phyloP scores from a whole-genome alignment of 2,797 vertebrate species.

The Cephalopachus bancanus region DNA sequence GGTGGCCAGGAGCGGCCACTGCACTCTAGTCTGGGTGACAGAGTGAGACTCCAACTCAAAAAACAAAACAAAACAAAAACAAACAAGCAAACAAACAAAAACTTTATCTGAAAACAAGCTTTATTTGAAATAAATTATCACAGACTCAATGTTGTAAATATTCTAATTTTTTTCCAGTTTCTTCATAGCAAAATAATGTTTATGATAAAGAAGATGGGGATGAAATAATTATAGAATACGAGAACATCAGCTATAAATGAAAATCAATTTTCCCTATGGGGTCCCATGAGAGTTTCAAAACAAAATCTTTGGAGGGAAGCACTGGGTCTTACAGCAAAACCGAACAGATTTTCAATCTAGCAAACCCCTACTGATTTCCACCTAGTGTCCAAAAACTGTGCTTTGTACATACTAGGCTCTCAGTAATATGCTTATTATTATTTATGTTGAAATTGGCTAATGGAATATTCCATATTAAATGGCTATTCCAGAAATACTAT shows the following conservation, averaged over 20 bases:
- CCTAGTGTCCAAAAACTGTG: background rate
- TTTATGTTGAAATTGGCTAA: background rate
- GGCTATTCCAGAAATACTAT: background rate
- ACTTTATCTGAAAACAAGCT: background rate
- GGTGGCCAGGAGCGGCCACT: too few species aligned
- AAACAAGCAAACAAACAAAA: too few species aligned
- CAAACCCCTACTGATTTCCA: background rate
- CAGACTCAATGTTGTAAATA: background rate
- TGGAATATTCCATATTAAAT: background rate
- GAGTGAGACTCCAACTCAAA: too few species aligned
- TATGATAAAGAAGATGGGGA: background rate
- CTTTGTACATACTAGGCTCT: background rate
- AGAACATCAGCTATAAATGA: background rate
- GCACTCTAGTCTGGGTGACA: too few species aligned
- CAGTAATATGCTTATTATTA: background rate
- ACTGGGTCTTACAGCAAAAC: background rate
- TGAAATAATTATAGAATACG: background rate
- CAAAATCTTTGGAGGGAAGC: background rate
- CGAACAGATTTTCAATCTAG: background rate
- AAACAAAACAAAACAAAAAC: too few species aligned
- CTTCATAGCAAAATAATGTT: constrained; percentile 17
- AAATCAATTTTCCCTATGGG: background rate
- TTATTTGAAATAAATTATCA: constrained; percentile 11
- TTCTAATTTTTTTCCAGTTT: background rate
- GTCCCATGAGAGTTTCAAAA: background rate